Base-by-base conservation (phyloP, 1,140 invertebrate species). In the Drosophila mojavensis region DNA sequence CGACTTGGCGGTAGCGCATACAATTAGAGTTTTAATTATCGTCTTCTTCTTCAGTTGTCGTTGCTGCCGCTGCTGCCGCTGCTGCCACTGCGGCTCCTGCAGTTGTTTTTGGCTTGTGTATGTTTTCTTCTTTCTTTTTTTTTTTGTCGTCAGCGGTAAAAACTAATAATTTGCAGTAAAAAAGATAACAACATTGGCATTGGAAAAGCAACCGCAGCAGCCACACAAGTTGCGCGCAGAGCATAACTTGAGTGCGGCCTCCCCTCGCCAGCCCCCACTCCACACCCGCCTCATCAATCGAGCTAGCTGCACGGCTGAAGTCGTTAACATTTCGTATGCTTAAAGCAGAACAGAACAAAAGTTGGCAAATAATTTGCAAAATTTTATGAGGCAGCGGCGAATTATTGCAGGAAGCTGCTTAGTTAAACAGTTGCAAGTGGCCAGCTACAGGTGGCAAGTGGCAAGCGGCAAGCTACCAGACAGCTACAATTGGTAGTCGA, bases 91-190 rank as follows among this genome's bases (percentile, higher is more conserved):
- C n/a, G 7, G 43, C 15, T 24, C 39, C 50, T 24, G 45, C 47
- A 39, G 17, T 28, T 60, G 54, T 48, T 50, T 62, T 28, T 54
- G 28, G 28, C 47, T 65, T 51, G 17, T 62, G 17, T 43, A 30
- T 69, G 24, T 17, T 70, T 63, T 70, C 5, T 4, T 30, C 4
- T 30, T 4, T 5, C 1, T 30, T 30, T 30, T 28, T 28, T 28
- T 78, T 85, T 78, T 75, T 81, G 82, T 86, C 81, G 65, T 88
- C 83, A 74, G 79, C 75, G 72, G 76, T 79, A 84, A 84, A 88
- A 80, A 89, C 84, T 88, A 89, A 88, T 88, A 88, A 89, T 88
- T 88, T 88, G 83, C 84, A 83, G 83, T 88, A 88, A 88, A 88
- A 78, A 88, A 88, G 83, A 89, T 88, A 88, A 89, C 83, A 83